These are phyloP conservation scores for Echinometra lucunter DNA, from an alignment of 53 echinoderm and acorn worm genomes.

Conservation along the genomic window DNA sequence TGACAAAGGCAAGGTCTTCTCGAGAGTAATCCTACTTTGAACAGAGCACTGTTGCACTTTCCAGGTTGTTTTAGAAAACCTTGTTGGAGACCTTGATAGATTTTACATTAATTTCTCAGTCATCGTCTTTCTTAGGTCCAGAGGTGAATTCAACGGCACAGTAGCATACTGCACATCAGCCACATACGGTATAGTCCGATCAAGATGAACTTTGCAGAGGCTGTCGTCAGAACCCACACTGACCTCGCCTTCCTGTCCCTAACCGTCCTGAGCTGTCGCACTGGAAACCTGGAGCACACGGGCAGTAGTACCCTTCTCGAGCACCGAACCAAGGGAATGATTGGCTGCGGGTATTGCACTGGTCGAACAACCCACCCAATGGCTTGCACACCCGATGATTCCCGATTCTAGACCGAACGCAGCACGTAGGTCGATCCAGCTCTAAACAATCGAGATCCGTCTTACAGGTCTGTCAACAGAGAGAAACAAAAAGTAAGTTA, in stretches of 20 bases:
- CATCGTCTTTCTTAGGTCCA: neutral
- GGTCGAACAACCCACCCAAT: conserved; percentile 38
- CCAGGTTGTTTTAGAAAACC: neutral
- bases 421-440: conserved; percentile 55
- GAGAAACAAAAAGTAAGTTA: neutral
- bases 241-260: conserved; percentile 25
- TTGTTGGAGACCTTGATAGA: neutral
- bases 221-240: conserved; percentile 50
- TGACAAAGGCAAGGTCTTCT: neutral
- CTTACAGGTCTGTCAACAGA: conserved; percentile 38
- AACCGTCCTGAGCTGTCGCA: conserved; percentile 15
- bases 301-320: conserved; percentile 53
- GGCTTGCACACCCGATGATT: conserved; percentile 56
- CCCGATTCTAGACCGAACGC: conserved; percentile 30
- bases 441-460: conserved; percentile 57
- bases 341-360: conserved; percentile 50
- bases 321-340: conserved; percentile 51
- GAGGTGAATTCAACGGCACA: neutral
- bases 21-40: neutral
- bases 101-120: conserved; percentile 31
- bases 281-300: conserved; percentile 9
- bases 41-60: neutral
- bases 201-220: neutral
- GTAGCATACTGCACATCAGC: neutral
- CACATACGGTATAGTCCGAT: neutral